phyloP scores from a whole-genome alignment of 2,888 invertebrate genomes.

The Amblyjoppa proteus region DNA sequence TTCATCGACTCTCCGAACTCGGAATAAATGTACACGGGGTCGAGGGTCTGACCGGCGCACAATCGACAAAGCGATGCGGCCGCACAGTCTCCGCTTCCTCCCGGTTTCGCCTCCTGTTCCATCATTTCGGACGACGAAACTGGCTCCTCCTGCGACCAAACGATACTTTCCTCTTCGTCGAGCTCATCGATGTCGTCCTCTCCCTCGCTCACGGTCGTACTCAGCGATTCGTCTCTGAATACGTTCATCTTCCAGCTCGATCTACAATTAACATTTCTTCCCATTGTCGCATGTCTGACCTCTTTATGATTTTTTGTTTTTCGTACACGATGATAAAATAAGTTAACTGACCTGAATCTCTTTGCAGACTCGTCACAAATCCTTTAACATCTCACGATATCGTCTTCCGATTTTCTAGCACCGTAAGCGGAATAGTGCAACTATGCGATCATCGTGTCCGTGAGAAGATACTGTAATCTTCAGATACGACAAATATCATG shows the following conservation, averaged over 20 bases:
- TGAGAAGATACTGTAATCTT: constrained; percentile 71
- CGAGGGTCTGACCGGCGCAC: constrained; percentile 75
- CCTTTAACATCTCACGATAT: background rate
- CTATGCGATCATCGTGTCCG: constrained; percentile 55
- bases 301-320: background rate
- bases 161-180: constrained; percentile 72
- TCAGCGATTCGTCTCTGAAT: constrained; percentile 50
- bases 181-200: constrained; percentile 75
- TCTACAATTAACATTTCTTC: constrained; percentile 43
- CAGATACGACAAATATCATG: constrained; percentile 75
- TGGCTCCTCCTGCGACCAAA: constrained; percentile 78
- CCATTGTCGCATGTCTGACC: constrained; percentile 31
- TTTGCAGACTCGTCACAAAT: background rate
- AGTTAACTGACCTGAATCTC: background rate
- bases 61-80: constrained; percentile 73
- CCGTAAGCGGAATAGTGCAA: background rate
- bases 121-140: constrained; percentile 73
- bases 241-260: constrained; percentile 11
- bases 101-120: constrained; percentile 61
- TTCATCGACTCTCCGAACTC: constrained; percentile 78
- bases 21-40: constrained; percentile 78
- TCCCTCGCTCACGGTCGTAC: constrained; percentile 71
- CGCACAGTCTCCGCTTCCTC: constrained; percentile 52
- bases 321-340: background rate
- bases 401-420: background rate